Percentiles rank a stretch among this genome's conserved stretches.
These are phyloP conservation scores for Elymnias hypermnestra DNA, from an alignment of 1,140 invertebrate genomes.

Conservation along the genomic window DNA sequence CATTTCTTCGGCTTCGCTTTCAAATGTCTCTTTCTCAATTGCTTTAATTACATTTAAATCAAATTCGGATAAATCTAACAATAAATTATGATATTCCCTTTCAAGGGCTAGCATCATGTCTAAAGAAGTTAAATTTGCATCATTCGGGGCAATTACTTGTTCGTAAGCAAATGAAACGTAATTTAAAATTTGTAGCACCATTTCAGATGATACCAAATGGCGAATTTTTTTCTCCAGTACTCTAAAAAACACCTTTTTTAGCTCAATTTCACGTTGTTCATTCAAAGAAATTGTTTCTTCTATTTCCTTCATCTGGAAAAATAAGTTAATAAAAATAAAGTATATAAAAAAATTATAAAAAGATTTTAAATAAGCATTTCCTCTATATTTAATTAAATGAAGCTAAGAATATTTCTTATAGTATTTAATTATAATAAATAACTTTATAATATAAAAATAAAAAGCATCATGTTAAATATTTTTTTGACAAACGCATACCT, in stretches of 20 bases:
- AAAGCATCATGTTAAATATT: too few relatives aligned
- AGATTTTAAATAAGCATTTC: too few relatives aligned
- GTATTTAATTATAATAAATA: not conserved
- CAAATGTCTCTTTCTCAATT: slow-evolving; percentile 78
- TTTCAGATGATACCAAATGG: slow-evolving; percentile 74
- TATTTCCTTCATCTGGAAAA: slow-evolving; percentile 49
- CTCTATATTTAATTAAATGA: too few relatives aligned
- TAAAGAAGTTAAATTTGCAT: slow-evolving; percentile 75
- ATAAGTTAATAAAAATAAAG: too few relatives aligned
- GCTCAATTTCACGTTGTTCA: slow-evolving; percentile 45
- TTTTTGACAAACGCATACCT: slow-evolving; percentile 32
- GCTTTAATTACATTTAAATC: slow-evolving; percentile 75
- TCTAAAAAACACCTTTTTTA: slow-evolving; percentile 50
- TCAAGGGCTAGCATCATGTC: slow-evolving; percentile 80
- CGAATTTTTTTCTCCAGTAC: slow-evolving; percentile 51
- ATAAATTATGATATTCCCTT: slow-evolving; percentile 75
- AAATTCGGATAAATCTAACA: slow-evolving; percentile 76
- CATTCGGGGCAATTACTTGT: slow-evolving; percentile 74
- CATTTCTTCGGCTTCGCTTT: slow-evolving; percentile 73
- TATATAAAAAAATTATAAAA: not conserved
- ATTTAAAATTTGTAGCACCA: slow-evolving; percentile 76
- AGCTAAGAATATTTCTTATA: too few relatives aligned
- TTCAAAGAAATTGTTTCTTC: slow-evolving; percentile 44
- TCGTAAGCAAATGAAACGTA: slow-evolving; percentile 82
- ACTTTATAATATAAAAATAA: not conserved